Percentiles rank a stretch among this genome's conserved stretches.
phyloP scores from a whole-genome alignment of 2,797 vertebrate species.

The Arremon brunneinucha region DNA sequence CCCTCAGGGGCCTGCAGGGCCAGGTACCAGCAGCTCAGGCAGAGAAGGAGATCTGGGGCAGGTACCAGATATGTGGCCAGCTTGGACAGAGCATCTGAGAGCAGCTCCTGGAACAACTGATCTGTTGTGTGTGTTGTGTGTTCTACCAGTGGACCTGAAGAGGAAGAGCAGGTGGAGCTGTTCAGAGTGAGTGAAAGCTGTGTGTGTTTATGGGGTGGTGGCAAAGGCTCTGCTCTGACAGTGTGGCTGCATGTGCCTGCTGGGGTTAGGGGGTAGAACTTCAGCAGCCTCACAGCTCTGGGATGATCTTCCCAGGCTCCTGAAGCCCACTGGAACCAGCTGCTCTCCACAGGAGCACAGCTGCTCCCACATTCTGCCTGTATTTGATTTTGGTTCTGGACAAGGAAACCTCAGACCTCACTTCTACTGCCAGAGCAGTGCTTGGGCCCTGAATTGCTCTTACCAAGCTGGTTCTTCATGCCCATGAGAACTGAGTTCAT shows the following conservation, averaged over 20 bases:
- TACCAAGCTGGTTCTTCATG: constrained; percentile 98
- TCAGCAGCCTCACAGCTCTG: background rate
- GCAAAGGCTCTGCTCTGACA: background rate
- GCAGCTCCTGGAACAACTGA: background rate
- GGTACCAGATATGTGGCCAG: fast-evolving
- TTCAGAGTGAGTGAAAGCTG: background rate
- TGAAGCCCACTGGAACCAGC: background rate
- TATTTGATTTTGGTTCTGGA: background rate
- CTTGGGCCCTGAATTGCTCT: constrained; percentile 46
- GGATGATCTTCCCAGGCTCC: background rate
- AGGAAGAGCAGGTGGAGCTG: background rate
- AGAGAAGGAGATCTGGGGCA: background rate
- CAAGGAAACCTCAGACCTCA: background rate
- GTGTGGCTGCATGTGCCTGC: fast-evolving
- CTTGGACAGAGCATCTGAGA: background rate
- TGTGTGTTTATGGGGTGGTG: background rate
- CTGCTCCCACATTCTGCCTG: background rate
- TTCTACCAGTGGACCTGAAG: background rate
- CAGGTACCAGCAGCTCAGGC: background rate
- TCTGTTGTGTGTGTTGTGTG: background rate
- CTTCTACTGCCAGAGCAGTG: background rate
- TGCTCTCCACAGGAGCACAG: background rate
- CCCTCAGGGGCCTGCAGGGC: background rate
- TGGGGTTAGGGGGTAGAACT: background rate
- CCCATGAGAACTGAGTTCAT: constrained; percentile 97